Conservation (phyloP, 2,888 invertebrate genomes). For the Agrotis puta region DNA sequence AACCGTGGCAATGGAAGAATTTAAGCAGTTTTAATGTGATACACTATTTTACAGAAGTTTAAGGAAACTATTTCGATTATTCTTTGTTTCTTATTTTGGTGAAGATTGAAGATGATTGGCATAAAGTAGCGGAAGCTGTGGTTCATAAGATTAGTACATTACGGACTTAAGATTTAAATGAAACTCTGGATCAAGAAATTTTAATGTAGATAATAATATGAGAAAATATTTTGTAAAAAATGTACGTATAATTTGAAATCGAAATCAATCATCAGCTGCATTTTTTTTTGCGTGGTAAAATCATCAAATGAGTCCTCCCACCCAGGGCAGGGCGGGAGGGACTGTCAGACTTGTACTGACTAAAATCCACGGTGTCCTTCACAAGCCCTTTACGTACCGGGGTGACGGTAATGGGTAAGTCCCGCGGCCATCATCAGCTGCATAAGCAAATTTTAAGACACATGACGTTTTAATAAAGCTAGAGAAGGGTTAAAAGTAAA, state of each 20-base stretch:
- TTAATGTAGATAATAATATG: background rate
- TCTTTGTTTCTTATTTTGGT: conserved; percentile 17
- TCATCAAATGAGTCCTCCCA: too few species aligned
- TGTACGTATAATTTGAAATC: too few species aligned
- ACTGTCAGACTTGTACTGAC: too few species aligned
- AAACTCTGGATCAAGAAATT: background rate
- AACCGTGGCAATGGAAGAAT: conserved; percentile 42
- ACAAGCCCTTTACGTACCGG: too few species aligned
- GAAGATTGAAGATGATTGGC: conserved; percentile 19
- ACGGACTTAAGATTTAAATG: too few species aligned
- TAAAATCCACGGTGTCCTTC: too few species aligned
- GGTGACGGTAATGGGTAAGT: too few species aligned
- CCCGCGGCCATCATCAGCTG: too few species aligned
- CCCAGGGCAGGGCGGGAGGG: too few species aligned
- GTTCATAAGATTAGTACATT: background rate
- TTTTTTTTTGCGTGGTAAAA: too few species aligned
- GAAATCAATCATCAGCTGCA: too few species aligned
- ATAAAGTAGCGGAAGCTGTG: background rate
- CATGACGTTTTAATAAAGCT: conserved; percentile 2
- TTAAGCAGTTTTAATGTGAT: conserved; percentile 40
- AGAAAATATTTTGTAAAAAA: too few species aligned
- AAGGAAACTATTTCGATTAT: conserved; percentile 8
- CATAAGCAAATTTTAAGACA: conserved; percentile 5
- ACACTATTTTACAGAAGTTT: conserved; percentile 13
- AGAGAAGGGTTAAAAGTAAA: conserved; percentile 38